A percentile compares a stretch with the other conserved stretches of the same genome.
Evolutionary conservation across 2,888 invertebrate genomes (phyloP).

Genomic region (Hipparchia semele): DNA sequence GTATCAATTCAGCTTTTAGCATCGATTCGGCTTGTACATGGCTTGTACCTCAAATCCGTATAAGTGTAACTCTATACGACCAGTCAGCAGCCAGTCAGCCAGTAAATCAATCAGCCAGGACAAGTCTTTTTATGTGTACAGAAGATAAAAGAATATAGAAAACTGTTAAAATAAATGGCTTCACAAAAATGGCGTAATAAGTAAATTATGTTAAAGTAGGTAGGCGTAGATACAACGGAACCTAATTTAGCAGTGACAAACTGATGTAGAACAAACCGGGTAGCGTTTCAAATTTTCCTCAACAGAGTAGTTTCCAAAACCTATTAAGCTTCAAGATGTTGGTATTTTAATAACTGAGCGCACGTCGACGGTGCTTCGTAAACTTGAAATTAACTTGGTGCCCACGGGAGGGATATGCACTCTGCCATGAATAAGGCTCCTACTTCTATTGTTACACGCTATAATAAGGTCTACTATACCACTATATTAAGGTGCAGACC

Average conservation of each 20-base stretch:
- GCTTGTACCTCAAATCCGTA: no score
- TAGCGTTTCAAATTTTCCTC: constrained; percentile 53
- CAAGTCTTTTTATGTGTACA: no score
- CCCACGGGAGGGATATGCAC: constrained; percentile 62
- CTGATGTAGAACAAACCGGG: constrained; percentile 35
- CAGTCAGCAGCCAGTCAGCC: no score
- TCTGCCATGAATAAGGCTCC: constrained; percentile 53
- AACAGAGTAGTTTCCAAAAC: constrained; percentile 63
- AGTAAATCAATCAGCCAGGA: no score
- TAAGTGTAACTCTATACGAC: no score
- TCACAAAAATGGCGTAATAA: not conserved
- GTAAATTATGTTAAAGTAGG: not conserved
- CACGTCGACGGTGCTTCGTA: constrained; percentile 59
- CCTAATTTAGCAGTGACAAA: constrained; percentile 54
- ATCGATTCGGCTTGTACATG: no score
- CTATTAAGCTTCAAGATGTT: constrained; percentile 72
- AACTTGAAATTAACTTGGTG: constrained; percentile 78
- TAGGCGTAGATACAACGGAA: not conserved
- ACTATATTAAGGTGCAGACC: constrained; percentile 35
- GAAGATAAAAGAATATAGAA: no score
- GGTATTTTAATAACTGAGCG: constrained; percentile 75
- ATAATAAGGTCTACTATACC: constrained; percentile 45
- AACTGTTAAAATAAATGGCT: no score
- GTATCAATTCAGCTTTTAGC: no score
- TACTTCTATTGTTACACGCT: constrained; percentile 47